phyloP scores from a whole-genome alignment of 2,797 vertebrate genomes.

The Dermochelys coriacea region DNA sequence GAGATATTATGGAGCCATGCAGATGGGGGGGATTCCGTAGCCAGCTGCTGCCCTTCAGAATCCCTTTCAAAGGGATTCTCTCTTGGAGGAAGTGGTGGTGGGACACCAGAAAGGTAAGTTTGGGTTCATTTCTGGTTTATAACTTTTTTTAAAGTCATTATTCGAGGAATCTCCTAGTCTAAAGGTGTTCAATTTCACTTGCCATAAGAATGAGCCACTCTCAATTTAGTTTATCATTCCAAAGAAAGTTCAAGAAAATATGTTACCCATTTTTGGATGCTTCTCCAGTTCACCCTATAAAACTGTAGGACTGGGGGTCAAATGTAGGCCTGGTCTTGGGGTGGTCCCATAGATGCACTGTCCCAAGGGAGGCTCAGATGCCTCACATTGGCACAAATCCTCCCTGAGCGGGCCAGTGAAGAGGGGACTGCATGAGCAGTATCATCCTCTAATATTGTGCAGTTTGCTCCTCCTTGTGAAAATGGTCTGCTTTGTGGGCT shows the following conservation, averaged over 20 bases:
- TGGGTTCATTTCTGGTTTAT: not conserved
- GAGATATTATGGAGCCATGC: not conserved
- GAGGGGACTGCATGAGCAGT: not conserved
- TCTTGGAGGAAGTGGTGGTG: not conserved
- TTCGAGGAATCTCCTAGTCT: not conserved
- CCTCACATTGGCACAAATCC: not conserved
- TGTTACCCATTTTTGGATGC: not conserved
- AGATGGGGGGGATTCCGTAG: slow-evolving; percentile 38
- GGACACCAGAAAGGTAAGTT: slow-evolving; percentile 1
- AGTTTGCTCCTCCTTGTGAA: not conserved
- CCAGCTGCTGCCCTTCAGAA: slow-evolving; percentile 54
- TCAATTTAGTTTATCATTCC: not conserved
- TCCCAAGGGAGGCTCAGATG: not conserved
- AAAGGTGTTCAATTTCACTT: not conserved
- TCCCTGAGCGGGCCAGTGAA: not conserved
- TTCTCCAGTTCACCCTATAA: not conserved
- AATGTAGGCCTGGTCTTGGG: not conserved
- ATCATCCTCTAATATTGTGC: not conserved
- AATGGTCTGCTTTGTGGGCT: not conserved
- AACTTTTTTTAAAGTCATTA: not conserved
- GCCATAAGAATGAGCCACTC: not conserved
- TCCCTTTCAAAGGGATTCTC: not conserved
- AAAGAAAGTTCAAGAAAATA: not conserved
- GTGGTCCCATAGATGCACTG: not conserved
- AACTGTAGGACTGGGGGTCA: not conserved